Evolutionary conservation across 2,888 invertebrate genomes (phyloP).

Genomic region (Synanthedon andrenaeformis): DNA sequence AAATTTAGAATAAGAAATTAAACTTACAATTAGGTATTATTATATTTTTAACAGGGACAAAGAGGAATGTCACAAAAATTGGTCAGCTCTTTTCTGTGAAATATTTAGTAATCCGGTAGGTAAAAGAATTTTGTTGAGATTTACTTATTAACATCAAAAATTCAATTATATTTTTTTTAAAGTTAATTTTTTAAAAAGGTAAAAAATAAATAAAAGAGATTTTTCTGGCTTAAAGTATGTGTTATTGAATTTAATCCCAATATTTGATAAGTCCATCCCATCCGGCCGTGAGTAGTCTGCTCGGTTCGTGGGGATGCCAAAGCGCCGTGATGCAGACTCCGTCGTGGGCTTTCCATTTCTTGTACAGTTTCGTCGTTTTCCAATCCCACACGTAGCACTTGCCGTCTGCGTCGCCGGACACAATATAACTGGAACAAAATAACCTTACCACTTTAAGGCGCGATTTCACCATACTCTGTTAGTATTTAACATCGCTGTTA

Average conservation of each 20-base stretch:
- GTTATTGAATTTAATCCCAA: conserved; percentile 84
- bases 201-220: conserved; percentile 12
- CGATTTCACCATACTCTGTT: too few relatives aligned
- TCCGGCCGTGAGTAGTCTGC: conserved; percentile 96
- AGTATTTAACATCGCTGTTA: too few relatives aligned
- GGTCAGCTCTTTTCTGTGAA: too few relatives aligned
- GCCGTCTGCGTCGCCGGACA: conserved; percentile 99
- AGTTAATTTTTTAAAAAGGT: too few relatives aligned
- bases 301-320: conserved; percentile 99
- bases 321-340: conserved; percentile 93
- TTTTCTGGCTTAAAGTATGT: conserved; percentile 13
- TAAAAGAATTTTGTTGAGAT: too few relatives aligned
- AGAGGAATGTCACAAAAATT: too few relatives aligned
- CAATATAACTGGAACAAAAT: conserved; percentile 82
- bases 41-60: too few relatives aligned
- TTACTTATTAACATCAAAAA: too few relatives aligned
- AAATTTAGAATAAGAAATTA: too few relatives aligned
- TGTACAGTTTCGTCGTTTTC: conserved; percentile 98
- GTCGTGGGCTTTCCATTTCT: conserved; percentile 99
- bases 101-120: too few relatives aligned
- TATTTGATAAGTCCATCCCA: conserved; percentile 99
- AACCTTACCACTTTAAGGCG: neutral
- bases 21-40: too few relatives aligned
- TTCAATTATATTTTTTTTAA: too few relatives aligned
- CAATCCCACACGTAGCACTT: conserved; percentile 99